Base-by-base conservation (phyloP, 2,888 invertebrate genomes). In the Dendrolimus houi region DNA sequence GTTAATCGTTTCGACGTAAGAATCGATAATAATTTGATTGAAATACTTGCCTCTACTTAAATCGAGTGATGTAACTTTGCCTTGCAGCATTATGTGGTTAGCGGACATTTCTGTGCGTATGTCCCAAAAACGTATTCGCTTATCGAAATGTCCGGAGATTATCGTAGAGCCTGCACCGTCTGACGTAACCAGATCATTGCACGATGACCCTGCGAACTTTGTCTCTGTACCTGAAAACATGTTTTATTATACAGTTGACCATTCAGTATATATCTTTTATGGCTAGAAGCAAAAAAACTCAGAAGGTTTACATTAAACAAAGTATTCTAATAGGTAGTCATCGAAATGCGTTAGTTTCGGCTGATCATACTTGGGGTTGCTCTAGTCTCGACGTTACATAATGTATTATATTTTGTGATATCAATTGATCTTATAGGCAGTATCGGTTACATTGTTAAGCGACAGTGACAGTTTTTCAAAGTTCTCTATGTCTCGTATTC, bases 111-210 rank as follows among this genome's bases (percentile, higher is more conserved):
- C 97, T 13, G 95, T 94, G 71, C 99, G 93, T 62, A 96, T 95
- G 85, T 99, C 99, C 99, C 99, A 99, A 86, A 99, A 97, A 57
- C 99, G 93, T 70, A 99, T 96, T 75, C 95, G 95, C 86, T 98
- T 98, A 91, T 99, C 99, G 85, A 97, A 99, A 91, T 99, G 99
- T 40, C 99, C 99, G 73, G 98, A 98, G 72, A 99, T 97, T 70
- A 99, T 96, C 57, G 96, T 96, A 14, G 96, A 95, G 53, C 96
- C 97, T 10, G 95, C 93, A 61, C 96, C 95, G 78, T 97, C 97
- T 59, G 95, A 95, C 65, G 97, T 97, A 67, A 98, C 98, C 62
- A 99, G 92, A 89, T 99, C 99, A 86, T 98, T 98, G 87, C 98
- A 99, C 75, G 97, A 97, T 52, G 98, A 99, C 53, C 98, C 98